phyloP scores from a whole-genome alignment of 2,113 vertebrate species.

The Sterrhoptilus dennistouni region DNA sequence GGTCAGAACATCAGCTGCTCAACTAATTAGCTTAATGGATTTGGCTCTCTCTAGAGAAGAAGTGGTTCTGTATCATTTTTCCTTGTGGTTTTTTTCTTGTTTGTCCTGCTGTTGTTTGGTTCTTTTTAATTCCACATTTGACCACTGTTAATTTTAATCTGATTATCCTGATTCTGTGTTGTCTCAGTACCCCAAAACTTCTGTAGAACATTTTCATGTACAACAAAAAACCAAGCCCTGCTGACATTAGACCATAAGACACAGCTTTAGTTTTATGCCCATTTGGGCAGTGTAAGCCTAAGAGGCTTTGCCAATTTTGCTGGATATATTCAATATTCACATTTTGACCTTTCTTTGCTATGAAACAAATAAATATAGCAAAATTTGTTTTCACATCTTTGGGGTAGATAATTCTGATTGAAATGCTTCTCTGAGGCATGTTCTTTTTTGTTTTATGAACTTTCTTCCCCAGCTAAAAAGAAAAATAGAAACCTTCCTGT shows the following conservation, averaged over 20 bases:
- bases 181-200: not conserved
- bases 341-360: slow-evolving; percentile 22
- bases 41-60: not conserved
- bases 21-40: slow-evolving; percentile 16
- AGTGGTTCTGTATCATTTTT: not conserved
- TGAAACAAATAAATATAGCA: slow-evolving; percentile 24
- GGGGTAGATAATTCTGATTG: slow-evolving; percentile 12
- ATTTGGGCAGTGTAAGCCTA: not conserved
- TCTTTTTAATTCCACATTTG: not conserved
- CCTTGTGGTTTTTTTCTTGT: not conserved
- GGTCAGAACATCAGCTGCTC: slow-evolving; percentile 8
- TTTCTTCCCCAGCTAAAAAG: not conserved
- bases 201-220: not conserved
- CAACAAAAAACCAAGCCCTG: not conserved
- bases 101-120: not conserved
- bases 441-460: slow-evolving; percentile 6
- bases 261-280: not conserved
- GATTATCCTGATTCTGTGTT: not conserved
- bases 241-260: not conserved
- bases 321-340: not conserved
- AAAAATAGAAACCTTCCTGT: slow-evolving; percentile 4
- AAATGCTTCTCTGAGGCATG: slow-evolving; percentile 8
- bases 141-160: not conserved
- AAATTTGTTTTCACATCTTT: slow-evolving; percentile 2
- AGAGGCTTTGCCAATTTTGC: not conserved